Evolutionary conservation across 2,113 vertebrate genomes (phyloP).

Genomic region (Microcebus tavaratra): DNA sequence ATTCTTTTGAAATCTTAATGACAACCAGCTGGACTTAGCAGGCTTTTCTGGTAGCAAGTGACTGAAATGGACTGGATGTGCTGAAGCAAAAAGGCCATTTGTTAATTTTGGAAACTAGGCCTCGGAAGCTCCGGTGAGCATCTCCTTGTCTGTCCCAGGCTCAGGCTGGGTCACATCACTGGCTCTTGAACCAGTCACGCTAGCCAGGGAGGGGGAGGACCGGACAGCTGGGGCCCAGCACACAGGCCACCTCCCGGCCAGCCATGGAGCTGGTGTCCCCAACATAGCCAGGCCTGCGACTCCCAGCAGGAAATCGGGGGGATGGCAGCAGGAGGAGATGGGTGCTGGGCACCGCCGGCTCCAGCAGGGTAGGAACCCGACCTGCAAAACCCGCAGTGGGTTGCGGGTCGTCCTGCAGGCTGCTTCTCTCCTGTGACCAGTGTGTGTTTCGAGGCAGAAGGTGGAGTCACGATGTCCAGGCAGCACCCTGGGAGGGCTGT

Average conservation of each 20-base stretch:
- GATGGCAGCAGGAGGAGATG: not conserved
- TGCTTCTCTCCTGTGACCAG: not conserved
- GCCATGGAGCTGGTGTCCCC: not conserved
- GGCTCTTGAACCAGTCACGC: accelerated
- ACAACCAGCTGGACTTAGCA: not conserved
- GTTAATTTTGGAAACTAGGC: not conserved
- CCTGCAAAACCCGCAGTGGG: accelerated
- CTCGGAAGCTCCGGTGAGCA: accelerated
- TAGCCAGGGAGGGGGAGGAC: not conserved
- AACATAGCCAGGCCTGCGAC: not conserved
- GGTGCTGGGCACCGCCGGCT: not conserved
- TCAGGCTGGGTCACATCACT: not conserved
- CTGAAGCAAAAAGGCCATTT: not conserved
- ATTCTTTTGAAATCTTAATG: not conserved
- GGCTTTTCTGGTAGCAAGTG: not conserved
- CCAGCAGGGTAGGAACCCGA: not conserved
- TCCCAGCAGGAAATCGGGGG: not conserved
- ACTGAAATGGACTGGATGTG: not conserved
- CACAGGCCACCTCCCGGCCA: not conserved
- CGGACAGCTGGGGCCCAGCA: not conserved
- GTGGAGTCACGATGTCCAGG: too few relatives aligned
- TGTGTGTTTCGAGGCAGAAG: not conserved
- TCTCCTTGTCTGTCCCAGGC: not conserved
- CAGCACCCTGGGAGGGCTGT: not conserved
- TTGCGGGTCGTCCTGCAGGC: accelerated